These are phyloP conservation scores for Onychomys leucogaster DNA, from an alignment of 2,797 vertebrate species.

Conservation along the genomic window DNA sequence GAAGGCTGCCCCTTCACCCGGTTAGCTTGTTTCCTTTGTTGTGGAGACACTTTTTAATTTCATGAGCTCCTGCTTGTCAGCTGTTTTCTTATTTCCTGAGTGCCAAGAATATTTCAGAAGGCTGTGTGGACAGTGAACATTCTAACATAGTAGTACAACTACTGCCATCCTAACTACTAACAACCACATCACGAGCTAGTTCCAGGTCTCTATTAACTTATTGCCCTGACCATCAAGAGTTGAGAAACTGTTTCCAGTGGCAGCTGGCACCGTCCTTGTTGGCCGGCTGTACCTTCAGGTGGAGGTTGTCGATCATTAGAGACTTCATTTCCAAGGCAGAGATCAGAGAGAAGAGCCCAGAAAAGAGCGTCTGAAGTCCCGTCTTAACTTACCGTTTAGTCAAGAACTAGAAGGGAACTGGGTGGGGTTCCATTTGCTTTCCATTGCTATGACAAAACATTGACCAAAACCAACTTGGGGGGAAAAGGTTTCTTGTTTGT, in stretches of 20 bases:
- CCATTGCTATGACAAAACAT: not conserved
- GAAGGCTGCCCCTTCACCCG: not conserved
- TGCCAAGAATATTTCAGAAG: not conserved
- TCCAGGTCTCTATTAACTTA: not conserved
- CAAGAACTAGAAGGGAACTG: not conserved
- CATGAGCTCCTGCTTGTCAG: not conserved
- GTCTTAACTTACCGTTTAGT: not conserved
- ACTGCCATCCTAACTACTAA: not conserved
- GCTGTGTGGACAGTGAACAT: not conserved
- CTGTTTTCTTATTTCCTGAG: not conserved
- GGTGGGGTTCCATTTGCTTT: not conserved
- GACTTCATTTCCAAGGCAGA: not conserved
- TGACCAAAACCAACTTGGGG: not conserved
- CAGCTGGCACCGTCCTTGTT: not conserved
- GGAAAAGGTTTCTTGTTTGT: not conserved
- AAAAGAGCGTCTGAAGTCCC: not conserved
- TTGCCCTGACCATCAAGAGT: not conserved
- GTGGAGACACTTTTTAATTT: not conserved
- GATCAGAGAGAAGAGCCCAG: not conserved
- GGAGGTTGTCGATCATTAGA: not conserved
- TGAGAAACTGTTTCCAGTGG: not conserved
- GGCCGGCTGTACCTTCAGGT: not conserved
- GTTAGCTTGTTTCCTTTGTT: too few species aligned
- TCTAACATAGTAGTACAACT: not conserved
- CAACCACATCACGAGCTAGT: not conserved